Percentiles rank a stretch among this genome's conserved stretches.
Conservation (phyloP, 1,140 invertebrate species). For the Anoplolepis gracilipes region DNA sequence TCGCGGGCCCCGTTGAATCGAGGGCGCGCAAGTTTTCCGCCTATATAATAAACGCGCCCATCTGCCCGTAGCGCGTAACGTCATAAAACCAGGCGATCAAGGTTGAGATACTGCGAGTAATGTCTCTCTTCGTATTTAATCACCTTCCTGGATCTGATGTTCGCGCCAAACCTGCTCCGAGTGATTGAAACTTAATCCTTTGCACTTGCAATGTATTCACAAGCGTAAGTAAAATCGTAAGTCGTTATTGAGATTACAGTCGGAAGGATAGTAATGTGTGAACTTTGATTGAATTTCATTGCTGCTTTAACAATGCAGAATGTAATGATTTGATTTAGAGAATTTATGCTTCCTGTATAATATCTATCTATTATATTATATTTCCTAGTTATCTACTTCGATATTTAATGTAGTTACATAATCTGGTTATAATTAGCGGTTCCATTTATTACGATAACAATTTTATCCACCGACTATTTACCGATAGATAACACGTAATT, state of each 20-base stretch:
- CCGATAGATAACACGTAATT: slow-evolving; percentile 23
- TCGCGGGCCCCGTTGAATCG: slow-evolving; percentile 75
- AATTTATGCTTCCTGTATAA: not conserved
- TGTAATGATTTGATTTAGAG: not conserved
- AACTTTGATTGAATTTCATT: slow-evolving; percentile 30
- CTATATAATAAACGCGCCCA: slow-evolving; percentile 31
- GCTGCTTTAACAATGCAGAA: not conserved
- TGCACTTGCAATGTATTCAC: not conserved
- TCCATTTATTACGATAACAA: not conserved
- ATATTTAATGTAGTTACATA: not conserved
- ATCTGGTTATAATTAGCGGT: not conserved
- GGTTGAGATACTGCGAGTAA: slow-evolving; percentile 53
- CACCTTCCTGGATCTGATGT: slow-evolving; percentile 56
- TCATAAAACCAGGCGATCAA: slow-evolving; percentile 70
- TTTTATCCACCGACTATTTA: not conserved
- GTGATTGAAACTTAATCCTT: slow-evolving; percentile 34
- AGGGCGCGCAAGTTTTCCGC: slow-evolving; percentile 69
- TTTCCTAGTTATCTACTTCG: not conserved
- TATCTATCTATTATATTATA: not conserved
- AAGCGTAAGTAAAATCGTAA: not conserved
- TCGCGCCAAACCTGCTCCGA: slow-evolving; percentile 30
- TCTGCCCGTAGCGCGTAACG: slow-evolving; percentile 28
- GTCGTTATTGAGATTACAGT: slow-evolving; percentile 34
- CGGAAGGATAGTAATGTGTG: slow-evolving; percentile 5
- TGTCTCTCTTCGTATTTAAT: slow-evolving; percentile 68